Base-by-base conservation (phyloP, 2,113 vertebrate genomes). In the Hystrix cristata region DNA sequence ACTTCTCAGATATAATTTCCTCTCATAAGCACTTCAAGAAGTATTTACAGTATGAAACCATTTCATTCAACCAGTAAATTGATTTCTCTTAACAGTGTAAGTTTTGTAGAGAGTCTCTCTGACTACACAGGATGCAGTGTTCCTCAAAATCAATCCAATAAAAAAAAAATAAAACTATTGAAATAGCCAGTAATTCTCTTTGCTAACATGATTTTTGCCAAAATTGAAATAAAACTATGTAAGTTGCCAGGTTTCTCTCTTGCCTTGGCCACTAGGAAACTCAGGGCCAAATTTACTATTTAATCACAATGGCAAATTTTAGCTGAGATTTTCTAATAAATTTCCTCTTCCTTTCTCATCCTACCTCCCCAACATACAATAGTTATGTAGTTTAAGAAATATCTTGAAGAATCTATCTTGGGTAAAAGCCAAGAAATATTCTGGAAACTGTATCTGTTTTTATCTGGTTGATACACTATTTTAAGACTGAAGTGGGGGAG, bases 1-100 rank as follows among this genome's bases (percentile, higher is more conserved):
- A 48, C n/a, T 95, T 93, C 62, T 92, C 83, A 95, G 60, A 59
- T 83, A 83, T 74, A 88, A 74, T 80, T 53, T 97, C 46, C 25
- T 95, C 59, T 69, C n/a, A 67, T 74, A 25, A 76, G 65, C n/a
- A 59, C 48, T 97, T 97, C 48, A 64, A 74, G 89, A 91, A 91
- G 27, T 87, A 95, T 72, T 91, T 96, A 69, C 10, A 76, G 23
- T 72, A 67, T 93, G 31, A 95, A 91, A 91, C 27, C 51, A 91
- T 79, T 94, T 84, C 65, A 87, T 46, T 94, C 69, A 91, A 93
- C 57, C 0, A 2, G 64, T 79, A 87, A 93, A 46, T 60, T 91
- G 91, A 57, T 82, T 94, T 90, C 43, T 31, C 53, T 88, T 81
- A 57, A 65, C 19, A 23, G 57, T 53, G 23, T 92, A 62, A 92